phyloP scores from a whole-genome alignment of 37 sponge, comb jelly and placozoan species.

The Tethya wilhelma region DNA sequence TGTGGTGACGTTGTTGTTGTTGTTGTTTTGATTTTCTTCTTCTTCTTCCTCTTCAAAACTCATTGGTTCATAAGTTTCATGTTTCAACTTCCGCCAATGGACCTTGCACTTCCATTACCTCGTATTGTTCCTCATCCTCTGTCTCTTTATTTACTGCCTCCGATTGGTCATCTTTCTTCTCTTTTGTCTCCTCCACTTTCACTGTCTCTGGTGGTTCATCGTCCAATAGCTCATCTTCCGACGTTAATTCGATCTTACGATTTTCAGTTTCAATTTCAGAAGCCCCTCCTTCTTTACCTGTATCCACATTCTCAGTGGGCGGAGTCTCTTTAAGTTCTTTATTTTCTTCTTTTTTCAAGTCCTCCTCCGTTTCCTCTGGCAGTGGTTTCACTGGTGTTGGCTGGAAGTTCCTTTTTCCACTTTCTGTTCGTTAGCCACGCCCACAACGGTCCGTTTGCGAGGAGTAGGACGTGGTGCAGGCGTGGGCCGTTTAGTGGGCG shows the following conservation, averaged over 20 bases:
- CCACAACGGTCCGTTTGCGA: neutral
- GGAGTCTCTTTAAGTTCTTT: neutral
- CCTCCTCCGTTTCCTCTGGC: slow-evolving; percentile 9
- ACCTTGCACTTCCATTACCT: neutral
- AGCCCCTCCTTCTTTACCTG: neutral
- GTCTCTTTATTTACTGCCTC: neutral
- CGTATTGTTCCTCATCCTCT: neutral
- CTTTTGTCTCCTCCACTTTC: neutral
- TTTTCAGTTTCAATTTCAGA: neutral
- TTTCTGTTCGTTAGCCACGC: neutral
- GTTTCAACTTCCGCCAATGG: neutral
- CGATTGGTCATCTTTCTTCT: neutral
- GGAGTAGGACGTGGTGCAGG: slow-evolving; percentile 10
- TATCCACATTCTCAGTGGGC: neutral
- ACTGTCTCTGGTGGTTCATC: slow-evolving; percentile 1
- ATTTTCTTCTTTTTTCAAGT: neutral
- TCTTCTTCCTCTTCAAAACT: neutral
- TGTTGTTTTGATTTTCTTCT: neutral
- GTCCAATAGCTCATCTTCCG: neutral
- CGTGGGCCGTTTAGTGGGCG: neutral
- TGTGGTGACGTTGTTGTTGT: too few species aligned
- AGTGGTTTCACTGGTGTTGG: neutral
- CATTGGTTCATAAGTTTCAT: neutral
- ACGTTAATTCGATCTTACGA: neutral
- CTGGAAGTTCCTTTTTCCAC: too few species aligned